Conservation (phyloP, 2,113 vertebrate genomes). For the Tenrec ecaudatus region DNA sequence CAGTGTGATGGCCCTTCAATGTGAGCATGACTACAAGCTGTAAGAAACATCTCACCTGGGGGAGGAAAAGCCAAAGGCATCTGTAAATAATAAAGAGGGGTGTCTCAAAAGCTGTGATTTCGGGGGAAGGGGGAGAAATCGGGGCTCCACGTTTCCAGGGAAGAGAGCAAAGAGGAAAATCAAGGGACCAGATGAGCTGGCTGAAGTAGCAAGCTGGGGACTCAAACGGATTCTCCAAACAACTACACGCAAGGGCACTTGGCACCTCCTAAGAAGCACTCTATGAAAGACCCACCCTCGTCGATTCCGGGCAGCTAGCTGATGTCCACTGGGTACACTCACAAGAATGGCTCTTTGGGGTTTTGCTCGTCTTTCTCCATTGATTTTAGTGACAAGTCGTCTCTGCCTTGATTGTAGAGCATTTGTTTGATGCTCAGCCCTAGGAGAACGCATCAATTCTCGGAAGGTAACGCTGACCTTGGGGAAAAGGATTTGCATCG, state of each 20-base stretch:
- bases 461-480: background rate
- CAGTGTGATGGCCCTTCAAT: background rate
- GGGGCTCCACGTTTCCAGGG: background rate
- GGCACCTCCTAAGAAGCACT: too few relatives aligned
- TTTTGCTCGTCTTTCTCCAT: background rate
- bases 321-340: background rate
- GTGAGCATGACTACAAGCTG: background rate
- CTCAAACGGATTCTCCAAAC: background rate
- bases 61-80: background rate
- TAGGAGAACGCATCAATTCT: background rate
- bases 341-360: rapidly evolving
- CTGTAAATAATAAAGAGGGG: background rate
- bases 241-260: background rate
- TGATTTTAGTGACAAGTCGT: background rate
- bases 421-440: background rate
- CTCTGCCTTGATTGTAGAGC: background rate
- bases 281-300: background rate
- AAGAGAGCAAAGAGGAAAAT: background rate
- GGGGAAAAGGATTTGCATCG: background rate
- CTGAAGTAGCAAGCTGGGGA: background rate
- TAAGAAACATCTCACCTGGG: background rate
- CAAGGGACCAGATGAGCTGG: background rate
- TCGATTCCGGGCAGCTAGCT: rapidly evolving
- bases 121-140: background rate
- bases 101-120: background rate